Percentiles rank a stretch among this genome's conserved stretches.
phyloP scores from a whole-genome alignment of 2,888 invertebrate species.

The Hedya salicella region DNA sequence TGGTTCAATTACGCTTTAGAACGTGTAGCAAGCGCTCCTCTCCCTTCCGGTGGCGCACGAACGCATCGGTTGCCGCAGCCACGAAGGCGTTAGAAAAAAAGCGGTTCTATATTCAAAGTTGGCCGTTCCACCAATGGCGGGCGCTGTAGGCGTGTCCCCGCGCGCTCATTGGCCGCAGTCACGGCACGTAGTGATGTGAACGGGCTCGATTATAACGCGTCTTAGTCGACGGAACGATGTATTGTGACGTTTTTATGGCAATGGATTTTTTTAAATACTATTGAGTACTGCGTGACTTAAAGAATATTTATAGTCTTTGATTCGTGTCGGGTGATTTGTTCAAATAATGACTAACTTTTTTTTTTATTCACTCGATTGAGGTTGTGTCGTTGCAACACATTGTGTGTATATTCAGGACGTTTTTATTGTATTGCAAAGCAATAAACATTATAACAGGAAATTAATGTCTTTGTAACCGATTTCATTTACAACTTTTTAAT shows the following conservation, averaged over 20 bases:
- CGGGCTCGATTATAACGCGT: slow-evolving; percentile 67
- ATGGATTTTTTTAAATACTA: slow-evolving; percentile 18
- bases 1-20: background rate
- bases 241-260: slow-evolving; percentile 11
- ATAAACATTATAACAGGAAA: background rate
- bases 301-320: background rate
- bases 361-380: background rate
- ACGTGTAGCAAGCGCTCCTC: slow-evolving; percentile 11
- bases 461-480: background rate
- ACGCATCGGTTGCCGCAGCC: slow-evolving; percentile 53
- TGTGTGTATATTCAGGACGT: slow-evolving; percentile 6
- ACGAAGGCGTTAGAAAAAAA: slow-evolving; percentile 81
- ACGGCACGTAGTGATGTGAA: slow-evolving; percentile 60
- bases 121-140: slow-evolving; percentile 73
- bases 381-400: slow-evolving; percentile 1
- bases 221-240: slow-evolving; percentile 51
- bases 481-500: too few relatives aligned
- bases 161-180: slow-evolving; percentile 68
- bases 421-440: background rate
- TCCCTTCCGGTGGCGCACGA: slow-evolving; percentile 12
- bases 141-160: slow-evolving; percentile 78
- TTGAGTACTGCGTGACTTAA: slow-evolving; percentile 2
- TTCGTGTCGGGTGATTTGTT: slow-evolving; percentile 4
- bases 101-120: slow-evolving; percentile 84
- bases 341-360: slow-evolving; percentile 13